Conservation (phyloP, 2,888 invertebrate species). For the Minunthozetes semirufus region DNA sequence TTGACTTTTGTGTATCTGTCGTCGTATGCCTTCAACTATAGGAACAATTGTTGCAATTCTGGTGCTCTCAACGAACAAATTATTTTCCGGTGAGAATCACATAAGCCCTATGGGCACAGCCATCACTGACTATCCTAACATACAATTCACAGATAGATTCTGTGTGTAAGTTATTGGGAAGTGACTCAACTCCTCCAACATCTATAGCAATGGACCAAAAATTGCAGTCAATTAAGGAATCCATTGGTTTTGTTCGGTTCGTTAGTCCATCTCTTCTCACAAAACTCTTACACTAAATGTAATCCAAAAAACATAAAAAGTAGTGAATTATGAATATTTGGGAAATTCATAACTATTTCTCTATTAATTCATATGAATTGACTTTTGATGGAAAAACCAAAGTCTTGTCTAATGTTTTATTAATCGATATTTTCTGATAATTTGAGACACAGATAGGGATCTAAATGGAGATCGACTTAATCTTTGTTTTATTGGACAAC, state of each 20-base stretch:
- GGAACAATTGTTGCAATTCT: conserved; percentile 26
- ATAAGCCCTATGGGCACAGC: background rate
- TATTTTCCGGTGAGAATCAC: conserved; percentile 26
- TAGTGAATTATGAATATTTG: background rate
- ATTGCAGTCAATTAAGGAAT: conserved; percentile 17
- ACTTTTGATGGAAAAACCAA: background rate
- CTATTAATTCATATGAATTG: background rate
- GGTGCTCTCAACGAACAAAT: background rate
- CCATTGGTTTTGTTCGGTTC: conserved; percentile 20
- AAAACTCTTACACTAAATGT: background rate
- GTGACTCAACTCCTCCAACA: background rate
- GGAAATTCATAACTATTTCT: too few relatives aligned
- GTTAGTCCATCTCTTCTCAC: conserved; percentile 20
- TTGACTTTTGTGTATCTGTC: background rate
- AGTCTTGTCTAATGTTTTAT: background rate
- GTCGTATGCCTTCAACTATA: background rate
- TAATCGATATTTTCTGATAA: background rate
- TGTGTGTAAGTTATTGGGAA: background rate
- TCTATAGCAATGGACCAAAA: conserved; percentile 18
- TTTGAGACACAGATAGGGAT: background rate
- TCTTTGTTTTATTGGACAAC: conserved; percentile 2
- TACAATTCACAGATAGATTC: background rate
- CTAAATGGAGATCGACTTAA: background rate
- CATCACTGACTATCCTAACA: background rate
- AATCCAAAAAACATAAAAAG: background rate